Evolutionary conservation across 2,888 invertebrate species (phyloP), one percentile per base, ranked within the genome.

Genomic region (Cylloceria caligata): DNA sequence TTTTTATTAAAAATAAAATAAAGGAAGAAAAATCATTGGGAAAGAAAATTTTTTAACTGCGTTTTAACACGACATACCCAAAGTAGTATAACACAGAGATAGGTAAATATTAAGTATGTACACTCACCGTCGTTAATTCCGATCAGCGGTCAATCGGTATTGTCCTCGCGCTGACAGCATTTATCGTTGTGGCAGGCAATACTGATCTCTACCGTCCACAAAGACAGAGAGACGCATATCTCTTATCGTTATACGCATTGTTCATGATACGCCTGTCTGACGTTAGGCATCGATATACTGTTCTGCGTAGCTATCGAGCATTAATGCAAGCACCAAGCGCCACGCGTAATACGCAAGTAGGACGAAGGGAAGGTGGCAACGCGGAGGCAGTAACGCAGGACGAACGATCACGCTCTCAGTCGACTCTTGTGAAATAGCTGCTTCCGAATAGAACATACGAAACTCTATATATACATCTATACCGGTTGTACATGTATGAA

Each of bases 391-490:
- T 60, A 60, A 42, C 60, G 45, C 57, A 19, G 71, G n/a, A 71
- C 69, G 68, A 55, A 27, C 55, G 55, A 49, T 49, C 60, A 60
- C 60, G 60, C 34, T 34, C 55, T 24, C 19, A 9, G 60, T 36
- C 34, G 36, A 60, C 36, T 60, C 36, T 16, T 60, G 19, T 9
- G 30, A 34, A 36, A 36, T 36, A 34, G 19, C 36, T 9, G 60
- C 60, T 60, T 71, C 47, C 72, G 47, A 72, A 72, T 72, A 52
- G 72, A 60, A 36, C 42, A 71, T 72, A 36, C 57, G 42, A 60
- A 47, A 72, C 47, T 36, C 52, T 36, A 39, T 60, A 30, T 60
- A 57, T 30, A 72, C 47, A 72, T 60, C 60, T 60, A 72, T 72
- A 69, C 52, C 30, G 30, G 34, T 34, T n/a, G 47, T 72, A 27